Conservation (phyloP, 2,113 vertebrate genomes). For the Apteryx owenii region DNA sequence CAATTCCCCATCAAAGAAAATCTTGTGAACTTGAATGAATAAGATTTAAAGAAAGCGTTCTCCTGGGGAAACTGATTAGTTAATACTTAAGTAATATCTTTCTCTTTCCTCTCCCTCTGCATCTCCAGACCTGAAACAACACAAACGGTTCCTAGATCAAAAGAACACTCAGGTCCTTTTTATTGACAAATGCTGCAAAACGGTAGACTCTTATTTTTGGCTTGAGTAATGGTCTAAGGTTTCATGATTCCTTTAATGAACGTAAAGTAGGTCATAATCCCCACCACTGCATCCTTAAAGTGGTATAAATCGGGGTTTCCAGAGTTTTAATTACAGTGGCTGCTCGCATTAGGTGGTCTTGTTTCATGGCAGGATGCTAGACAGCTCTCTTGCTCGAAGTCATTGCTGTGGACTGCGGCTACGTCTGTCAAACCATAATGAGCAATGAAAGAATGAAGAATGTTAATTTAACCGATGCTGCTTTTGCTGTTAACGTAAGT, state of each 20-base stretch:
- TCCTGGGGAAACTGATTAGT: constrained; percentile 56
- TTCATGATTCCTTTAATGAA: constrained; percentile 39
- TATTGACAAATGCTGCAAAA: constrained; percentile 24
- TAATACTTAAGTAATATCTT: constrained; percentile 50
- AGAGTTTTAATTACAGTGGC: constrained; percentile 74
- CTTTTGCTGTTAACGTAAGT: constrained; percentile 76
- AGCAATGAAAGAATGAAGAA: constrained; percentile 77
- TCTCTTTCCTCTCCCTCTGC: not conserved
- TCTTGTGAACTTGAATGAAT: constrained; percentile 23
- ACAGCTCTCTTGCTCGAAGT: constrained; percentile 63
- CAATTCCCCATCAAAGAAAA: constrained; percentile 64
- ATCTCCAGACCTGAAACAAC: constrained; percentile 57
- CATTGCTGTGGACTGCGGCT: constrained; percentile 73
- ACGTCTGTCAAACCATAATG: constrained; percentile 74
- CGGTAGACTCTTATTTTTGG: not conserved
- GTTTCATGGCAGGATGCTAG: constrained; percentile 70
- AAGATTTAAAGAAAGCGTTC: constrained; percentile 9
- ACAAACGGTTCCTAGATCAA: constrained; percentile 45
- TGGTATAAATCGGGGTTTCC: constrained; percentile 67
- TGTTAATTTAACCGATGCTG: constrained; percentile 77
- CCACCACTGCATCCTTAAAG: constrained; percentile 59
- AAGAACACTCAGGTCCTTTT: not conserved
- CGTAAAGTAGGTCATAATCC: constrained; percentile 66
- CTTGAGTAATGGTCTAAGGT: not conserved
- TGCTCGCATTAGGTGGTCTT: constrained; percentile 71